A percentile compares a stretch with the other conserved stretches of the same genome.
phyloP scores from a whole-genome alignment of 2,113 vertebrate genomes.

The Ctenomys sociabilis region DNA sequence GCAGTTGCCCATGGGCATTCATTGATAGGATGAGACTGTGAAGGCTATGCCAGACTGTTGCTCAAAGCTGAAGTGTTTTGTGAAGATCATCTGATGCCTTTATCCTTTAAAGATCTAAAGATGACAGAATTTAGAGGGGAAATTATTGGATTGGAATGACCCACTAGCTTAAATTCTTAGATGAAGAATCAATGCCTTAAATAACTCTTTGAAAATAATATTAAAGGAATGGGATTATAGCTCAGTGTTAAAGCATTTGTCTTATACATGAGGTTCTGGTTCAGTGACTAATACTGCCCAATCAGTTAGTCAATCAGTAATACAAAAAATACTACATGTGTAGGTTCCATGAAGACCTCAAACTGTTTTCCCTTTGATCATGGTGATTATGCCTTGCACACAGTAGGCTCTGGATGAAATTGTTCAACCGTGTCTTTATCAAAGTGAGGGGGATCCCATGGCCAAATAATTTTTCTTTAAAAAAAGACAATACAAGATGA shows the following conservation, averaged over 20 bases:
- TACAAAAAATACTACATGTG: neutral
- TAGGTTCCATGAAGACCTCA: neutral
- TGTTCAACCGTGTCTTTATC: conserved; percentile 2
- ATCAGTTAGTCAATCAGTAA: neutral
- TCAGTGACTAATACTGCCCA: neutral
- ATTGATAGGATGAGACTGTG: neutral
- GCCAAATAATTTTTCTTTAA: neutral
- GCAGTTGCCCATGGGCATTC: neutral
- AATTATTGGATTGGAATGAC: neutral
- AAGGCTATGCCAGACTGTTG: neutral
- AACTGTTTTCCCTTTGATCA: neutral
- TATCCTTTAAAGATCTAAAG: neutral
- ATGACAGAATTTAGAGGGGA: neutral
- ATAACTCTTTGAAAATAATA: conserved; percentile 11
- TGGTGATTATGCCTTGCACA: neutral
- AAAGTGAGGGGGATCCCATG: neutral
- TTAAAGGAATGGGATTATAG: neutral
- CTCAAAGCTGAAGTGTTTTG: neutral
- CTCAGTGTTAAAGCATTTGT: neutral
- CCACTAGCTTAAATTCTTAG: neutral
- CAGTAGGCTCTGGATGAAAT: neutral
- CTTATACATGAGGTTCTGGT: neutral
- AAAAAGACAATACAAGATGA: no score
- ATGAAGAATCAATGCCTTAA: neutral
- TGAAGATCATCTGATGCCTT: neutral